Evolutionary conservation across 2,113 vertebrate genomes (phyloP).

Genomic region (Excalfactoria chinensis): DNA sequence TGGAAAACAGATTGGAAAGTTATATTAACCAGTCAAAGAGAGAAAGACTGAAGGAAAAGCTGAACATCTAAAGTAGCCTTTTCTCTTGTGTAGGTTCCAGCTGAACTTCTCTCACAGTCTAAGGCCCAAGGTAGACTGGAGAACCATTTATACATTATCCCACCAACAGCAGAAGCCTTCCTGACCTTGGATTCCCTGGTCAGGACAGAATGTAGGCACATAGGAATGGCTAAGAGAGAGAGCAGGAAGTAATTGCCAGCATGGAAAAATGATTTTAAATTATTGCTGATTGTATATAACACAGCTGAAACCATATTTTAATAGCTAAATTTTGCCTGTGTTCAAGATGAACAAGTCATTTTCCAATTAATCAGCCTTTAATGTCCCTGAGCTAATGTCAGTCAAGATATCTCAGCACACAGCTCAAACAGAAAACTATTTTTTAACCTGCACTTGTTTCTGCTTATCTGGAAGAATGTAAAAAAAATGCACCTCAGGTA

Average conservation of each 20-base stretch:
- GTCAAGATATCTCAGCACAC: not conserved
- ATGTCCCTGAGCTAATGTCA: not conserved
- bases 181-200: not conserved
- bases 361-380: not conserved
- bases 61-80: not conserved
- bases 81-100: not conserved
- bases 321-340: not conserved
- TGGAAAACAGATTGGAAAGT: not conserved
- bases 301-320: not conserved
- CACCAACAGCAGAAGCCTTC: not conserved
- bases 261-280: not conserved
- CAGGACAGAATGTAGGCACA: not conserved
- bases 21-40: not conserved
- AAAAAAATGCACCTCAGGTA: not conserved
- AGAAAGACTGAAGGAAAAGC: not conserved
- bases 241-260: not conserved
- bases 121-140: not conserved
- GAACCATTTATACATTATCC: fast-evolving
- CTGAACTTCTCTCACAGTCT: not conserved
- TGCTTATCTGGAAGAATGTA: not conserved
- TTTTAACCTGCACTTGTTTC: not conserved
- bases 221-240: not conserved
- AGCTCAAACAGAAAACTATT: not conserved
- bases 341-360: not conserved
- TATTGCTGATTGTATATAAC: not conserved